Evolutionary conservation across 1,140 invertebrate species (phyloP).

Genomic region (Physella acuta): DNA sequence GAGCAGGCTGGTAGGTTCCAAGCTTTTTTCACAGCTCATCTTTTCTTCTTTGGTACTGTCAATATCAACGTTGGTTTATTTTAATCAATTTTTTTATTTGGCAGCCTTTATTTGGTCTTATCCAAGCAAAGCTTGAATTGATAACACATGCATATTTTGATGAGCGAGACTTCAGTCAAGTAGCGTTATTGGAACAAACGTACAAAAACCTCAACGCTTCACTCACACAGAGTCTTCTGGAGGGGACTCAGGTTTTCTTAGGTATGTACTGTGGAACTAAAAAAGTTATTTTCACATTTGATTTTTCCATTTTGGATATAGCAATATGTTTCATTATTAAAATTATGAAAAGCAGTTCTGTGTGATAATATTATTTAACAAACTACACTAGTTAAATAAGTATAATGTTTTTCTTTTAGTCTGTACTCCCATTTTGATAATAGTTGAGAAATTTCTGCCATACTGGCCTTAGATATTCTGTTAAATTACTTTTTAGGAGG

Average conservation of each 20-base stretch:
- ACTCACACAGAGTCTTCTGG: conserved; percentile 69
- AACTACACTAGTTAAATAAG: neutral
- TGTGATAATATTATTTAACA: neutral
- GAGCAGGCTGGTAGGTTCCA: conserved; percentile 69
- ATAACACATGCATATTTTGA: conserved; percentile 97
- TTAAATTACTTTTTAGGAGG: too few species aligned
- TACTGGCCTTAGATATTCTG: too few species aligned
- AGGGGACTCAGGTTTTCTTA: conserved; percentile 75
- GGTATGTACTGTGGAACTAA: conserved; percentile 64
- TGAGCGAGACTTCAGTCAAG: conserved; percentile 68
- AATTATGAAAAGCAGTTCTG: neutral
- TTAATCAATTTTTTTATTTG: conserved; percentile 25
- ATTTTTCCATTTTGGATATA: neutral
- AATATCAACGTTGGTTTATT: too few species aligned
- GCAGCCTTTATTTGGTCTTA: conserved; percentile 57
- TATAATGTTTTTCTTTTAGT: too few species aligned
- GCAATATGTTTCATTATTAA: neutral
- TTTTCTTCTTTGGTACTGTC: too few species aligned
- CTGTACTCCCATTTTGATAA: too few species aligned
- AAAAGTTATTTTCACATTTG: neutral
- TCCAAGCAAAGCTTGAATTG: conserved; percentile 82
- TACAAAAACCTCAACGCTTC: conserved; percentile 89
- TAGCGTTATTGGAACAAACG: conserved; percentile 87
- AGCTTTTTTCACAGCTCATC: too few species aligned
- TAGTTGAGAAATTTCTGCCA: too few species aligned